Evolutionary conservation across 2,888 invertebrate genomes (phyloP), one percentile per base, ranked within the genome.

Genomic region (Calameuta filiformis): DNA sequence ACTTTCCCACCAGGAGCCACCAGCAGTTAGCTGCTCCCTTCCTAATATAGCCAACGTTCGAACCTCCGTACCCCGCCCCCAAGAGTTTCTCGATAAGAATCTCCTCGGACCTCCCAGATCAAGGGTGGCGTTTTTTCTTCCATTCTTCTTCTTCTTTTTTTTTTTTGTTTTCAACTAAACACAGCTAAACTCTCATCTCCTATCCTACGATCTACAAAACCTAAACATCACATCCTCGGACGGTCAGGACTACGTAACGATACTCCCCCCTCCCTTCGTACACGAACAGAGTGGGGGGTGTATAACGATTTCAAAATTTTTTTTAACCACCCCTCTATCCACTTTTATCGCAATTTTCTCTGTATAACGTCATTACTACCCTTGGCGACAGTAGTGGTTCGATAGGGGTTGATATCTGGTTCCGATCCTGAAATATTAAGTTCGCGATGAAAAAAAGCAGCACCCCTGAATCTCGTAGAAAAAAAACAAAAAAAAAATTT

Each of bases 71-170:
- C 81, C 82, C 86, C 84, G 83, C 78, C 79, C 85, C 85, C 85
- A 81, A 84, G 81, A 82, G 81, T 82, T 84, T 81, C 68, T 73
- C 80, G 86, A 86, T 86, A 85, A 86, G 1, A 83, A 86, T 85
- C 86, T 83, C 75, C 68, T 71, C 80, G 81, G 85, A 85, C 86
- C 84, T 85, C 83, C 84, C 85, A 83, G 79, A 79, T 82, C 77
- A 77, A 76, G 75, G 77, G 79, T 81, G 80, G 80, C 83, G 82
- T 80, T 83, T 82, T 80, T 80, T 75, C 75, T 15, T 15, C 6
- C 31, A 31, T 31, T 31, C 31, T 31, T 2, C 15, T 35, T 9
- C 33, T 33, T 75, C 1, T 11, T 37, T 40, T 15, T 6, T 1
- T 4, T 15, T 56, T 23, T 56, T 56, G 0, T 15, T 73, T 35